These are phyloP conservation scores for Bombus sibiricus DNA, from an alignment of 1,140 invertebrate species.

Conservation along the genomic window DNA sequence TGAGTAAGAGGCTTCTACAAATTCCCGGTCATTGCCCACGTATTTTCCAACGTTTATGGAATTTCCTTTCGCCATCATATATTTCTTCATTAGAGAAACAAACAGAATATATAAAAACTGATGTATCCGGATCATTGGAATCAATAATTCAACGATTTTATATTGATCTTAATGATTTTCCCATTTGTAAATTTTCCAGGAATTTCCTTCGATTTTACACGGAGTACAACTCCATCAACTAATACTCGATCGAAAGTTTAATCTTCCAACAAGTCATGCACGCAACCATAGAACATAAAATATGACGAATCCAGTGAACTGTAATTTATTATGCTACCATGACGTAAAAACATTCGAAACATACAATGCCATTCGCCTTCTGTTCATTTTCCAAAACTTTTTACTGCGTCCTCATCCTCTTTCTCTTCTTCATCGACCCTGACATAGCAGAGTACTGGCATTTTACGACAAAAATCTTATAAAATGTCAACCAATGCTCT, in stretches of 20 bases:
- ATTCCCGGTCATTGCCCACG: constrained; percentile 31
- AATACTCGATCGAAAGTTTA: constrained; percentile 10
- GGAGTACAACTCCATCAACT: neutral
- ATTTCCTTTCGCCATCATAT: neutral
- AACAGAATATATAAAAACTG: neutral
- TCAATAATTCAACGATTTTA: neutral
- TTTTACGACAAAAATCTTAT: constrained; percentile 29
- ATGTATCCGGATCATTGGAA: neutral
- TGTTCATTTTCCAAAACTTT: constrained; percentile 9
- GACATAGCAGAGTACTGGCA: constrained; percentile 1
- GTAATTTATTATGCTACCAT: constrained; percentile 31
- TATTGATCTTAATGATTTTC: neutral
- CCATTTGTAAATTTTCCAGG: neutral
- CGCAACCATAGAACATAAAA: constrained; percentile 2
- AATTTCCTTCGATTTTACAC: neutral
- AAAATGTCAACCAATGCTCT: constrained; percentile 11
- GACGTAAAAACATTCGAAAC: neutral
- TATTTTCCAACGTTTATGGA: constrained; percentile 8
- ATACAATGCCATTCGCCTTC: neutral
- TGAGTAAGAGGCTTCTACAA: constrained; percentile 13
- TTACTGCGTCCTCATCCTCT: neutral
- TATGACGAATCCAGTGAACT: neutral
- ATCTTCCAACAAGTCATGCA: constrained; percentile 16
- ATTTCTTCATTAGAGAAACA: neutral
- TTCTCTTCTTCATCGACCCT: neutral